Conservation (phyloP, 2,888 invertebrate species). For the Rhingia campestris region DNA sequence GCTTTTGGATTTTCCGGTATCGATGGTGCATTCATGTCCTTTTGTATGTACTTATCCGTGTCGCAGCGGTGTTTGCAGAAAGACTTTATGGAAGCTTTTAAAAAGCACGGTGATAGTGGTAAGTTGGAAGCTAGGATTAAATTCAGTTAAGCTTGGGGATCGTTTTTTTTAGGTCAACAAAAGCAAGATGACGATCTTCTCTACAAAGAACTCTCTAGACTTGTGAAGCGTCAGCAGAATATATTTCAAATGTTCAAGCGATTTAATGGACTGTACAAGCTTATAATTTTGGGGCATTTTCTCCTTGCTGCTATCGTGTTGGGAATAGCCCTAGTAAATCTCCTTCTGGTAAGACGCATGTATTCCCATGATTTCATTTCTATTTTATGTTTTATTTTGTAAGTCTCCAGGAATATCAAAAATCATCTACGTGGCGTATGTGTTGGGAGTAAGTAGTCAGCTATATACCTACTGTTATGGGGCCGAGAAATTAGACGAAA, state of each 20-base stretch:
- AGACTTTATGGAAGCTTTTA: slow-evolving; percentile 18
- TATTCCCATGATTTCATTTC: no score
- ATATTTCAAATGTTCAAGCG: slow-evolving; percentile 7
- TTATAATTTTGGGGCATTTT: slow-evolving; percentile 25
- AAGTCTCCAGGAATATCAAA: slow-evolving; percentile 22
- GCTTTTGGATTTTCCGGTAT: slow-evolving; percentile 7
- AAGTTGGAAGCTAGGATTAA: background rate
- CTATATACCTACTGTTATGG: slow-evolving; percentile 55
- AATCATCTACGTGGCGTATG: slow-evolving; percentile 25
- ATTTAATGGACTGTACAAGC: slow-evolving; percentile 14
- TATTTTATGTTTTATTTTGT: background rate
- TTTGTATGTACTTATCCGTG: slow-evolving; percentile 14
- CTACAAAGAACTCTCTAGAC: slow-evolving; percentile 3
- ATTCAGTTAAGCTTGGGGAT: background rate
- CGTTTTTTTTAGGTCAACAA: background rate
- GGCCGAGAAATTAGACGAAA: slow-evolving; percentile 37
- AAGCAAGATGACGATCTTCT: background rate
- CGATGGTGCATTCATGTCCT: slow-evolving; percentile 16
- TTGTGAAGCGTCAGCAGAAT: slow-evolving; percentile 14
- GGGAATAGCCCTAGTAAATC: slow-evolving; percentile 24
- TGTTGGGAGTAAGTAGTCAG: slow-evolving; percentile 37
- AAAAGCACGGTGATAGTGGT: background rate
- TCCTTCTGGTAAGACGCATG: slow-evolving; percentile 3
- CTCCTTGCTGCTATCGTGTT: slow-evolving; percentile 17
- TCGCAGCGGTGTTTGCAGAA: slow-evolving; percentile 13